phyloP scores from a whole-genome alignment of 2,888 invertebrate genomes.

The Tortricodes alternella region DNA sequence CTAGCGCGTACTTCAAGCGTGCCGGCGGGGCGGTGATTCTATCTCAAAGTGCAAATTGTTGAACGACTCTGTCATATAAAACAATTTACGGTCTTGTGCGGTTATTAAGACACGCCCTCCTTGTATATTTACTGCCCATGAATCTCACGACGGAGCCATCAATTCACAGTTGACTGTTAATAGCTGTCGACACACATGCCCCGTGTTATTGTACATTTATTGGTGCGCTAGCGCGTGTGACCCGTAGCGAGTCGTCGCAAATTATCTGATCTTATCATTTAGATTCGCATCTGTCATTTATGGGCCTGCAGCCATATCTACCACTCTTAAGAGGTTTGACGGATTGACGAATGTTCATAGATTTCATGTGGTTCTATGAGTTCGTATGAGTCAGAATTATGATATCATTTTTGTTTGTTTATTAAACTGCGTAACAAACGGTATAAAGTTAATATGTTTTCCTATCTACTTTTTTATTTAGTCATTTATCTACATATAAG shows the following conservation, averaged over 20 bases:
- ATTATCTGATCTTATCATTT: conserved; percentile 3
- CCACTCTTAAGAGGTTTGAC: too few species aligned
- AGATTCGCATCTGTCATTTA: too few species aligned
- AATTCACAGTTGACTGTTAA: conserved; percentile 50
- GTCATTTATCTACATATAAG: too few species aligned
- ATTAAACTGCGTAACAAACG: too few species aligned
- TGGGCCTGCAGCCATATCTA: too few species aligned
- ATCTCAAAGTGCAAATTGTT: conserved; percentile 54
- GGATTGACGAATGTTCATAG: too few species aligned
- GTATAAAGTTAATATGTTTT: too few species aligned
- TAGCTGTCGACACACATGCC: conserved; percentile 45
- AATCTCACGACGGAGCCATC: conserved; percentile 50
- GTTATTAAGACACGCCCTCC: conserved; percentile 54
- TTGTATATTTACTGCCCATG: conserved; percentile 59
- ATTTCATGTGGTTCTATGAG: too few species aligned
- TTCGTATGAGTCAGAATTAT: too few species aligned
- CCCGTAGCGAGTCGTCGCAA: neutral
- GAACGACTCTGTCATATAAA: conserved; percentile 60
- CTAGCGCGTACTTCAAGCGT: conserved; percentile 6
- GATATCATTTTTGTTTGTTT: too few species aligned
- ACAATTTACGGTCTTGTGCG: conserved; percentile 61
- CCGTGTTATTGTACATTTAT: conserved; percentile 32
- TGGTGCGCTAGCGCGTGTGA: neutral
- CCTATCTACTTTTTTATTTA: too few species aligned
- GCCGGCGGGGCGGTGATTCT: conserved; percentile 51